Evolutionary conservation across 1,140 invertebrate genomes (phyloP).

Genomic region (Stegodyphus dumicola): DNA sequence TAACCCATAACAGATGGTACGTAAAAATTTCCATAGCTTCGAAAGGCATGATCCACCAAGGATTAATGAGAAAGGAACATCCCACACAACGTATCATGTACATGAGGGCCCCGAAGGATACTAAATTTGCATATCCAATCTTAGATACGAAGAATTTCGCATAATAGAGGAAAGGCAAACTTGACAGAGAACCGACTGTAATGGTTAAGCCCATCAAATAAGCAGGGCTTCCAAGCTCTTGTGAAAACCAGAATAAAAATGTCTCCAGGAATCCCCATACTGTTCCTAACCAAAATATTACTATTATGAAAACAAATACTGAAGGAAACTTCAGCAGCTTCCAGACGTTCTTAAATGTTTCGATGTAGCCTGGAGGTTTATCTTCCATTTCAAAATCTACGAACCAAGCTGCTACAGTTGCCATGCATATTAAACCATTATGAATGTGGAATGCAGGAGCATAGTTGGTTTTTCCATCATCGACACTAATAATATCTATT

Average conservation of each 20-base stretch:
- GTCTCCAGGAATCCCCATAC: constrained; percentile 87
- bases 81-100: constrained; percentile 82
- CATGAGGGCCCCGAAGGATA: constrained; percentile 81
- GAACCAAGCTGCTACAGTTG: constrained; percentile 76
- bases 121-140: constrained; percentile 82
- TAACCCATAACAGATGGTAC: constrained; percentile 82
- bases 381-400: constrained; percentile 79
- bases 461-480: constrained; percentile 67
- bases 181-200: constrained; percentile 80
- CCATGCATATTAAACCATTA: constrained; percentile 76
- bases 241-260: constrained; percentile 86
- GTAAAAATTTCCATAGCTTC: constrained; percentile 86
- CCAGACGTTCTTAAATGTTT: constrained; percentile 76
- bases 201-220: constrained; percentile 88
- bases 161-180: constrained; percentile 80
- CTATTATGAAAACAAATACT: constrained; percentile 78
- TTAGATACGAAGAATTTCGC: constrained; percentile 82
- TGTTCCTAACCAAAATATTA: constrained; percentile 80
- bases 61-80: constrained; percentile 83
- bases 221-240: constrained; percentile 81
- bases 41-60: constrained; percentile 82
- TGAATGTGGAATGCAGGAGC: constrained; percentile 85
- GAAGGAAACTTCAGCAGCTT: constrained; percentile 78
- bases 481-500: constrained; percentile 77
- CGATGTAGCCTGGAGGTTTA: constrained; percentile 78